Evolutionary conservation across 2,888 invertebrate genomes (phyloP).

Genomic region (Pristionchus exspectatus): DNA sequence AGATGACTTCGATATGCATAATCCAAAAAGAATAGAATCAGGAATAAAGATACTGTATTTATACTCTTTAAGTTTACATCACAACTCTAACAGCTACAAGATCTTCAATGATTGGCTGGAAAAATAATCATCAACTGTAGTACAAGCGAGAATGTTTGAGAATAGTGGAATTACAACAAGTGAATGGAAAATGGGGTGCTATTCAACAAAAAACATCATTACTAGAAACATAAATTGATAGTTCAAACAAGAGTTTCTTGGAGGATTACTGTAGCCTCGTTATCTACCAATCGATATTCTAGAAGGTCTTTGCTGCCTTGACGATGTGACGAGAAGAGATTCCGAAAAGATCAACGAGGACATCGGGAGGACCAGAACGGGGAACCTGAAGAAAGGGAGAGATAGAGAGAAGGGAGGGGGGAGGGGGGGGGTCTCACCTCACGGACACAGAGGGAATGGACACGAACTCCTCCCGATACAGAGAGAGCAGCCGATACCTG

Average conservation of each 20-base stretch:
- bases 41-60: conserved; percentile 11
- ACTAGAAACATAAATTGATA: conserved; percentile 10
- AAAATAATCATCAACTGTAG: conserved; percentile 36
- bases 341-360: conserved; percentile 91
- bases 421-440: background rate
- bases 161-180: conserved; percentile 9
- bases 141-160: conserved; percentile 11
- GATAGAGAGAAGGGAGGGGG: background rate
- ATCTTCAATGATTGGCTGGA: conserved; percentile 27
- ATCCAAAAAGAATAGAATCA: no score
- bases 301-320: conserved; percentile 83
- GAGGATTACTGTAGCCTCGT: conserved; percentile 13
- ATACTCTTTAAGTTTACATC: conserved; percentile 15
- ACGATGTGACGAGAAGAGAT: conserved; percentile 89
- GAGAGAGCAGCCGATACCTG: conserved; percentile 63
- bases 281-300: conserved; percentile 38
- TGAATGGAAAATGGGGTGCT: background rate
- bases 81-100: conserved; percentile 44
- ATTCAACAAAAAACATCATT: conserved; percentile 43
- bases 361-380: conserved; percentile 92
- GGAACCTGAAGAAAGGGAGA: conserved; percentile 84
- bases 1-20: no score
- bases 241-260: background rate
- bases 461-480: conserved; percentile 46
- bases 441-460: conserved; percentile 54